These are phyloP conservation scores for Andrena minutula DNA, from an alignment of 2,888 invertebrate genomes.

Conservation along the genomic window DNA sequence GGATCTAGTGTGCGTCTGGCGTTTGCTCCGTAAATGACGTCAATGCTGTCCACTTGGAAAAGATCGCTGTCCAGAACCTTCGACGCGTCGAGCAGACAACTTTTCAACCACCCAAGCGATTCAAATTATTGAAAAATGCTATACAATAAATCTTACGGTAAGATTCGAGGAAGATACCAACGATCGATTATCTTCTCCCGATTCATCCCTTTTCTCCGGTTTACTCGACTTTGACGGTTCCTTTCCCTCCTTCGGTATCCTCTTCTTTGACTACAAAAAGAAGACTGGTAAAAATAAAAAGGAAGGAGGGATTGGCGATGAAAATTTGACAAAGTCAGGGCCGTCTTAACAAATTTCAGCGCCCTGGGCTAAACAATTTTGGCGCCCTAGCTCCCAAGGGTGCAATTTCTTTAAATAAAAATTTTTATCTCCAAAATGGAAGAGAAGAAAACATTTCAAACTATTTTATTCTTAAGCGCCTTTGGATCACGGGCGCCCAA, in stretches of 20 bases:
- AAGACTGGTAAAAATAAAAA: neutral
- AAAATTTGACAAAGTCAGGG: too few species aligned
- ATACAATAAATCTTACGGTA: conserved; percentile 42
- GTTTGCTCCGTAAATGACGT: conserved; percentile 87
- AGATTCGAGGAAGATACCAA: conserved; percentile 2
- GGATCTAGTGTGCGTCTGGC: conserved; percentile 84
- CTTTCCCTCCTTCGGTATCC: conserved; percentile 19
- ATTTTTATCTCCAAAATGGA: too few species aligned
- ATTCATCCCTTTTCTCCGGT: neutral
- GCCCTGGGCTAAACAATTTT: too few species aligned
- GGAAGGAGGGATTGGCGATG: neutral
- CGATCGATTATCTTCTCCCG: neutral
- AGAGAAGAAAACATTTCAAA: too few species aligned
- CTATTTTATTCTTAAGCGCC: too few species aligned
- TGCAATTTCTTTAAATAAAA: too few species aligned
- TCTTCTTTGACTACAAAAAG: conserved; percentile 33
- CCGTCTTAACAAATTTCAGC: too few species aligned
- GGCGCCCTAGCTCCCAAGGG: too few species aligned
- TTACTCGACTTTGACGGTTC: conserved; percentile 12
- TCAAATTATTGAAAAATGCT: neutral
- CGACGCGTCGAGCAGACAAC: neutral
- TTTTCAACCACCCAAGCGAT: neutral
- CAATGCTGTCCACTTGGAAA: conserved; percentile 88
- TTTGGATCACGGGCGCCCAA: too few species aligned
- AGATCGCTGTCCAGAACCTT: conserved; percentile 90